Percentiles rank a stretch among this genome's conserved stretches.
Evolutionary conservation across 2,888 invertebrate species (phyloP).

Genomic region (Cephus pulcher): DNA sequence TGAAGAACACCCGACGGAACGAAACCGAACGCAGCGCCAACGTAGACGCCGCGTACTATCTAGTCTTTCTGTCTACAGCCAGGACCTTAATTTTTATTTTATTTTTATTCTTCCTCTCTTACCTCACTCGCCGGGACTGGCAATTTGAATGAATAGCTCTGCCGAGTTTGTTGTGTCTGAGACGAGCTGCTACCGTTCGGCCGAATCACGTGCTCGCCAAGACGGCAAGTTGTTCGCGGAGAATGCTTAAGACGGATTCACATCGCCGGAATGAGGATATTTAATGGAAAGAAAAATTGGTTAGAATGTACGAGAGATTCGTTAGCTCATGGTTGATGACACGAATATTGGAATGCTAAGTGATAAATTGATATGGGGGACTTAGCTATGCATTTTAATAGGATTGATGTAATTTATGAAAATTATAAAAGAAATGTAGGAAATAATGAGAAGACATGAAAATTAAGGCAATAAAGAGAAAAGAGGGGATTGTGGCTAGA

Average conservation of each 20-base stretch:
- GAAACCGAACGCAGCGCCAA: background rate
- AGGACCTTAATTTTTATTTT: conserved; percentile 16
- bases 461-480: background rate
- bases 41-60: background rate
- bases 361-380: background rate
- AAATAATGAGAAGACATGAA: background rate
- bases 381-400: background rate
- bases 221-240: background rate
- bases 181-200: conserved; percentile 34
- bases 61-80: background rate
- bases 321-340: background rate
- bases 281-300: background rate
- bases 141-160: conserved; percentile 35
- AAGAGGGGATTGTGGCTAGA: background rate
- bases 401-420: background rate
- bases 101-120: conserved; percentile 12
- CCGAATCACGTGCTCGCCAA: background rate
- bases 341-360: background rate
- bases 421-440: background rate
- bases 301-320: background rate
- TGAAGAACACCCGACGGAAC: background rate
- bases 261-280: background rate
- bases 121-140: conserved; percentile 22
- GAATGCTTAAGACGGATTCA: background rate
- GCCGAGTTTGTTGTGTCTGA: conserved; percentile 35